Evolutionary conservation across 2,113 vertebrate species (phyloP).

Genomic region (Lasiurus borealis): DNA sequence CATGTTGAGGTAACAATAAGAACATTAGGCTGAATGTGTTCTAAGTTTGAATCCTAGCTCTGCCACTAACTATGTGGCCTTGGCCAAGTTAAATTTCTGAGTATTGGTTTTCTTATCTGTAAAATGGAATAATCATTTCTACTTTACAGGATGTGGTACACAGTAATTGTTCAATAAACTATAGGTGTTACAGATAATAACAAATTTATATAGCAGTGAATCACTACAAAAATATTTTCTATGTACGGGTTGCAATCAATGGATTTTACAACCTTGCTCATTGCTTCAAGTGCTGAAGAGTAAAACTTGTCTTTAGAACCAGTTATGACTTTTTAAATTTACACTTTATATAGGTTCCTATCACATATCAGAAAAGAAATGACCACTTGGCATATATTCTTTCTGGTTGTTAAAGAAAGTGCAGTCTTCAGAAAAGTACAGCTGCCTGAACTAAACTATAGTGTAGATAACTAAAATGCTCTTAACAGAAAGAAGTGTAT

Average conservation of each 20-base stretch:
- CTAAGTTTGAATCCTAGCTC: not conserved
- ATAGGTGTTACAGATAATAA: not conserved
- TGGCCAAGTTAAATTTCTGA: slow-evolving; percentile 21
- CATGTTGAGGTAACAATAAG: not conserved
- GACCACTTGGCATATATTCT: not conserved
- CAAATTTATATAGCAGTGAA: not conserved
- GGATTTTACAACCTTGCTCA: not conserved
- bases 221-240: not conserved
- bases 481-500: slow-evolving; percentile 40
- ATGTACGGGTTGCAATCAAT: not conserved
- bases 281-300: not conserved
- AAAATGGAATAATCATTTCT: slow-evolving; percentile 24
- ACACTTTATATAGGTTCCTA: slow-evolving; percentile 8
- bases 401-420: slow-evolving; percentile 27
- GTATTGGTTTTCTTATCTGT: not conserved
- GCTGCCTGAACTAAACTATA: not conserved
- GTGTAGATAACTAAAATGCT: slow-evolving; percentile 20
- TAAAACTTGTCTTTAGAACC: not conserved
- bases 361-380: slow-evolving; percentile 23
- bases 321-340: slow-evolving; percentile 29
- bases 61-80: not conserved
- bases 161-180: not conserved
- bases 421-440: not conserved
- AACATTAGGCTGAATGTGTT: not conserved
- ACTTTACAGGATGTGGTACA: not conserved